Evolutionary conservation across 2,113 vertebrate genomes (phyloP).

Genomic region (human (Homo sapiens)): DNA sequence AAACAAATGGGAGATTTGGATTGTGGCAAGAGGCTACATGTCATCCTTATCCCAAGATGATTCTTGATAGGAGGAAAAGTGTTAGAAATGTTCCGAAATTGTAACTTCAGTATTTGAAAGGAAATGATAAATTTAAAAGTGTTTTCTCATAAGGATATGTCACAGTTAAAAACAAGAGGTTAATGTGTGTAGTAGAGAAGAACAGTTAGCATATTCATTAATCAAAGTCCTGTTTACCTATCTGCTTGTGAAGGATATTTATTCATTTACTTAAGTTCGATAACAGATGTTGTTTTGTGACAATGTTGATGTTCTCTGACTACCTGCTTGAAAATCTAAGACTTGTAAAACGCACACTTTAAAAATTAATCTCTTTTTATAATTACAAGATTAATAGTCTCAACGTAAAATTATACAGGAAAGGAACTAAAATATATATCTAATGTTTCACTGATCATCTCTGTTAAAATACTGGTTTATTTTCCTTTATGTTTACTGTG

Average conservation of each 20-base stretch:
- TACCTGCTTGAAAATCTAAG: not conserved
- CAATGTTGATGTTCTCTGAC: not conserved
- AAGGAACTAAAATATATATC: not conserved
- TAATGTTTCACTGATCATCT: not conserved
- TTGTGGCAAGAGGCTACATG: not conserved
- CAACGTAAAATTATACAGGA: not conserved
- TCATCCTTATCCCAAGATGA: not conserved
- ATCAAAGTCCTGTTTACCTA: conserved; percentile 47
- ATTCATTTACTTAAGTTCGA: conserved; percentile 34
- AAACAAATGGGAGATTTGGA: not conserved
- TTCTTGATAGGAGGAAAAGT: not conserved
- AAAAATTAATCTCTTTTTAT: not conserved
- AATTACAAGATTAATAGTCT: conserved; percentile 3
- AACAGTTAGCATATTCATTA: conserved; percentile 6
- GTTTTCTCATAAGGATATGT: not conserved
- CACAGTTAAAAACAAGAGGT: conserved; percentile 29
- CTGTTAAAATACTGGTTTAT: not conserved
- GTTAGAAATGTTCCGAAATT: not conserved
- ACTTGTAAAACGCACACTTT: not conserved
- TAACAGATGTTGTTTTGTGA: conserved; percentile 28
- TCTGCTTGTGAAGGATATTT: conserved; percentile 1
- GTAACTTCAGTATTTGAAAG: not conserved
- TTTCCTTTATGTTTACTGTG: not conserved
- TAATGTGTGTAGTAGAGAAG: not conserved
- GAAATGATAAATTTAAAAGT: not conserved